phyloP scores from a whole-genome alignment of 1,140 invertebrate genomes.

The Vollenhovia emeryi region DNA sequence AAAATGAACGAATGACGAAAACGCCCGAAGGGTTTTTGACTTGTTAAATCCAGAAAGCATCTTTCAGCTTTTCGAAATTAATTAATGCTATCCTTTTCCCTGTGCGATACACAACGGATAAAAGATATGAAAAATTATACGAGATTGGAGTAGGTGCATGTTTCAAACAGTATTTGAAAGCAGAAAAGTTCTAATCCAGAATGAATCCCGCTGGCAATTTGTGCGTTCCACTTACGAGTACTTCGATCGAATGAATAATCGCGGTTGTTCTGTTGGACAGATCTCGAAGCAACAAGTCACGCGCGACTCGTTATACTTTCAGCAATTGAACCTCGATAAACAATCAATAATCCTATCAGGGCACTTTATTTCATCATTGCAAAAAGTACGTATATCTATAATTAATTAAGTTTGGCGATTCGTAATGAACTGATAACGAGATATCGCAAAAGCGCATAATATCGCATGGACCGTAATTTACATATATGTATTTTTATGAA shows the following conservation, averaged over 20 bases:
- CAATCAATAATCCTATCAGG: not conserved
- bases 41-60: not conserved
- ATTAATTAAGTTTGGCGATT: not conserved
- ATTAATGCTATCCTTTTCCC: not conserved
- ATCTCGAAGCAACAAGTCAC: constrained; percentile 67
- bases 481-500: not conserved
- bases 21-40: not conserved
- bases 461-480: not conserved
- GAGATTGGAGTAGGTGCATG: no score
- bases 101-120: not conserved
- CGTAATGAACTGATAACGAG: not conserved
- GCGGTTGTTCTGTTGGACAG: constrained; percentile 15
- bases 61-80: constrained; percentile 4
- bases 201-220: not conserved
- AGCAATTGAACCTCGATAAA: constrained; percentile 6
- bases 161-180: not conserved
- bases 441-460: not conserved
- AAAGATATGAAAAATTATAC: not conserved
- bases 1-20: not conserved
- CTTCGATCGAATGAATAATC: constrained; percentile 62
- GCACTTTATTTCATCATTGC: not conserved
- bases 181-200: not conserved
- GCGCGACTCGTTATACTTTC: constrained; percentile 15
- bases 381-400: not conserved
- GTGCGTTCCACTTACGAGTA: not conserved